Base-by-base conservation (phyloP, 1,140 invertebrate species). In the Harpegnathos saltator region DNA sequence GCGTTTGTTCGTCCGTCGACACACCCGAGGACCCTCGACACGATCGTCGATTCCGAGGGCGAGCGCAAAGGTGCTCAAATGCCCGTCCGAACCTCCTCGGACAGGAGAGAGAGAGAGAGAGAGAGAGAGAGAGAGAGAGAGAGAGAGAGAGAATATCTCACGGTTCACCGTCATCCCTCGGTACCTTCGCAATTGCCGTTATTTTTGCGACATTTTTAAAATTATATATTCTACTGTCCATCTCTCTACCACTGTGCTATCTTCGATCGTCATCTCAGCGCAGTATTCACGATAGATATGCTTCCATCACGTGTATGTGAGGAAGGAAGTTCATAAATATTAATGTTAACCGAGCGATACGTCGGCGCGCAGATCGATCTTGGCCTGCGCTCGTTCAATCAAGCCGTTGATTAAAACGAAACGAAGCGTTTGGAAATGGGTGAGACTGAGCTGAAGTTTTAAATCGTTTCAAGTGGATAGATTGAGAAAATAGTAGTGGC, bases 281-380 rank as follows among this genome's bases (percentile, higher is more conserved):
- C 38, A 14, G 65, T 33, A 33, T 5, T 33, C 29, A 5, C 19
- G 52, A 78, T 58, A 71, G 52, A 71, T 33, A 58, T 65, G 5
- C 52, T 80, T n/a, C 33, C 50, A 58, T 38, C 15, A n/a, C n/a
- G n/a, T n/a, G n/a, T n/a, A n/a, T n/a, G n/a, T n/a, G n/a, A 63
- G 52, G 63, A 71, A 80, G 75, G 33, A 80, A 80, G 38, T 38
- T 80, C 65, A 80, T 80, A 80, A 80, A 80, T 80, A 80, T 80
- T 80, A 80, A 80, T 80, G 75, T 71, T n/a, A n/a, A 80, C 33
- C 11, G 65, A 19, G 54, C 75, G 63, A 78, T 78, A 78, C 65
- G 75, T 78, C 7, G 2, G 33, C 33, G 38, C 75, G 75, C 75
- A 11, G 38, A 80, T 80, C 75, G 75, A 80, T 80, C 75, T 80